Evolutionary conservation across 2,888 invertebrate species (phyloP).

Genomic region (Platerodrilus igneus): DNA sequence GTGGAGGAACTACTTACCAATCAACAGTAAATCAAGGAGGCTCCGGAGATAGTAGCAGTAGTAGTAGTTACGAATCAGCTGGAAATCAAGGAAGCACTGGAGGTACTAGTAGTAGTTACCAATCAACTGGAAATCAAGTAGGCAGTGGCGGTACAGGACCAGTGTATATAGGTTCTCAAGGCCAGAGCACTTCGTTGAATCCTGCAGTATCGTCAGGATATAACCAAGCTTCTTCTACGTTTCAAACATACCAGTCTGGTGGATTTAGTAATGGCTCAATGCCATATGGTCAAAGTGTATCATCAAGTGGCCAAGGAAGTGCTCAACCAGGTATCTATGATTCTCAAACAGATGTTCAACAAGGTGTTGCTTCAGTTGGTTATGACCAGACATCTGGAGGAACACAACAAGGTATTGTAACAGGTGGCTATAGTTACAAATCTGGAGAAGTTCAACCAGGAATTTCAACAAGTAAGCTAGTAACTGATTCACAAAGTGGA

Average conservation of each 20-base stretch:
- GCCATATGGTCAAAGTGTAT: neutral
- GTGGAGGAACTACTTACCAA: constrained; percentile 28
- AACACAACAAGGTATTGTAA: constrained; percentile 1
- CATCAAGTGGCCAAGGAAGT: constrained; percentile 5
- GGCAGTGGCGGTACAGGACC: too few species aligned
- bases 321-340: constrained; percentile 1
- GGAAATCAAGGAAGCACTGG: neutral
- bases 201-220: too few species aligned
- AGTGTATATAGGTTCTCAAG: too few species aligned
- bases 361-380: neutral
- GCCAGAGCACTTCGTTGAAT: too few species aligned
- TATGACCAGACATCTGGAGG: neutral
- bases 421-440: neutral
- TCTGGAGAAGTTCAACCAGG: neutral
- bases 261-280: too few species aligned
- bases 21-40: constrained; percentile 34
- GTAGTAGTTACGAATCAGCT: neutral
- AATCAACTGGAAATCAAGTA: neutral
- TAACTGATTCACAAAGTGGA: too few species aligned
- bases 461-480: neutral
- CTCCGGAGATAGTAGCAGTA: constrained; percentile 33
- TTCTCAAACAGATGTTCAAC: constrained; percentile 1
- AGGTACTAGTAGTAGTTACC: neutral
- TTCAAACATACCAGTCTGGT: too few species aligned
- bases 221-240: too few species aligned